A percentile compares a stretch with the other conserved stretches of the same genome.
Conservation (phyloP, 2,888 invertebrate species). For the Drosophila neutralis region DNA sequence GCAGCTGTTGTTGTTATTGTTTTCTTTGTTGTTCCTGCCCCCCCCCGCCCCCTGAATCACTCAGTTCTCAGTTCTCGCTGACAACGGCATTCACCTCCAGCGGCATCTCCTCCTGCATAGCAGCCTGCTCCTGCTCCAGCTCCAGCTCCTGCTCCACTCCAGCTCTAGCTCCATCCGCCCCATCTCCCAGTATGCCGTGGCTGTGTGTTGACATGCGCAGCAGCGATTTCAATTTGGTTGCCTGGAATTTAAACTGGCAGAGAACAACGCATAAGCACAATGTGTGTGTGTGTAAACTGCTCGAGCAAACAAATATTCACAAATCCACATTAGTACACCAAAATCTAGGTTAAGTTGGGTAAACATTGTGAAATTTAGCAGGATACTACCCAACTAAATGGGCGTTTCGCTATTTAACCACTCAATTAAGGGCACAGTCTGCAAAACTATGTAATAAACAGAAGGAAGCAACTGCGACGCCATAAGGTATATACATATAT, state of each 20-base stretch:
- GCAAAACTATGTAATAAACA: not conserved
- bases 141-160: constrained; percentile 7
- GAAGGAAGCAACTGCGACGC: not conserved
- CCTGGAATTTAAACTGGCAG: constrained; percentile 83
- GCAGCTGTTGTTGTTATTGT: not conserved
- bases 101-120: constrained; percentile 63
- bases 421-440: not conserved
- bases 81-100: constrained; percentile 82
- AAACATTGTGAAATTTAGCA: not conserved
- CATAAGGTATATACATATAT: not conserved
- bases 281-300: not conserved
- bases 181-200: constrained; percentile 60
- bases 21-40: not conserved
- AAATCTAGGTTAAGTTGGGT: not conserved
- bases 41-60: too few relatives aligned
- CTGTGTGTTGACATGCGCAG: constrained; percentile 79
- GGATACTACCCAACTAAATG: not conserved
- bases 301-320: not conserved
- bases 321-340: not conserved
- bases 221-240: constrained; percentile 83
- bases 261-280: constrained; percentile 4
- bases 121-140: not conserved
- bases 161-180: constrained; percentile 15
- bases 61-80: constrained; percentile 46
- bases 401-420: not conserved